phyloP scores from a whole-genome alignment of 2,888 invertebrate genomes.

The Drosophila emarginata region DNA sequence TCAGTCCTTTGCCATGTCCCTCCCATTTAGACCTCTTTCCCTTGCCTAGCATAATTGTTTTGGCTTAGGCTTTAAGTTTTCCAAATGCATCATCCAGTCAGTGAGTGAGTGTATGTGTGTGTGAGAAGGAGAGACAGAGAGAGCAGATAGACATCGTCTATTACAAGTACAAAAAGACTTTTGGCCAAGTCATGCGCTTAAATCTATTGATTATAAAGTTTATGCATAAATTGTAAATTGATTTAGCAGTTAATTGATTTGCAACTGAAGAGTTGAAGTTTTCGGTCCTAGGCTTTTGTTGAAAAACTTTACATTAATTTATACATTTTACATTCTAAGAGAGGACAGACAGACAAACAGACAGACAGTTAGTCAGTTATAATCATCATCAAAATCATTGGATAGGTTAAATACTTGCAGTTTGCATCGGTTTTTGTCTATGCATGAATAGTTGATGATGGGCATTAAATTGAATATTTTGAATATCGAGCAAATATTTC shows the following conservation, averaged over 20 bases:
- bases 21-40: constrained; percentile 11
- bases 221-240: constrained; percentile 76
- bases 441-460: constrained; percentile 1
- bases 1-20: background rate
- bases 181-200: constrained; percentile 39
- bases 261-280: constrained; percentile 40
- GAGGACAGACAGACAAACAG: background rate
- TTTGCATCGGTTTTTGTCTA: background rate
- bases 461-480: constrained; percentile 4
- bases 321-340: constrained; percentile 19
- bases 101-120: background rate
- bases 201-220: constrained; percentile 74
- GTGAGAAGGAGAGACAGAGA: background rate
- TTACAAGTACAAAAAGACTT: background rate
- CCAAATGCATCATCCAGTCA: constrained; percentile 18
- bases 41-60: constrained; percentile 58
- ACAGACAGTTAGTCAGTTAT: background rate
- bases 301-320: constrained; percentile 23
- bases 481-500: constrained; percentile 33
- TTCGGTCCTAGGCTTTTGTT: constrained; percentile 39
- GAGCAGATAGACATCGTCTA: background rate
- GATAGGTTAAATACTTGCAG: constrained; percentile 31
- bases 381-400: constrained; percentile 8
- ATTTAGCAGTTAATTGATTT: constrained; percentile 75
- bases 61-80: constrained; percentile 62